Evolutionary conservation across 1,140 invertebrate genomes (phyloP).

Genomic region (Hylaeus volcanicus): DNA sequence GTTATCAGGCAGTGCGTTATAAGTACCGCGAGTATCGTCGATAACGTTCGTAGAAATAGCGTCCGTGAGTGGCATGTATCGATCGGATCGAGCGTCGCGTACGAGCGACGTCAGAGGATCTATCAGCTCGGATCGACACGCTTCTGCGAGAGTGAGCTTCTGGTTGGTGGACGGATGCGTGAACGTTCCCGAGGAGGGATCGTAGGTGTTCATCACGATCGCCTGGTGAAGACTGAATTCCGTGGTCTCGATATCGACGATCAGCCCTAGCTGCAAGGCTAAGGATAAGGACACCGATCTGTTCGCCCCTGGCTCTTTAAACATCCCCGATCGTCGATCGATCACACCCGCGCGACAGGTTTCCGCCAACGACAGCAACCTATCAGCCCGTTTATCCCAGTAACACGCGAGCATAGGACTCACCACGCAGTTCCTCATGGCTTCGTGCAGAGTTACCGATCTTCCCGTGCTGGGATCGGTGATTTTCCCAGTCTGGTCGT

Average conservation of each 20-base stretch:
- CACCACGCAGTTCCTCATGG: constrained; percentile 89
- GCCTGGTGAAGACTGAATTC: constrained; percentile 91
- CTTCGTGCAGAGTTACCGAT: constrained; percentile 91
- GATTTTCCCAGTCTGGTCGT: constrained; percentile 90
- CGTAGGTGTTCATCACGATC: constrained; percentile 90
- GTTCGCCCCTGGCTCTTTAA: constrained; percentile 87
- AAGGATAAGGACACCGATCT: constrained; percentile 85
- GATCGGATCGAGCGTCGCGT: constrained; percentile 86
- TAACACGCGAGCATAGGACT: constrained; percentile 90
- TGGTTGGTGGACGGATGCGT: constrained; percentile 90
- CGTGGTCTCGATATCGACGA: constrained; percentile 91
- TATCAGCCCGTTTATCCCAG: constrained; percentile 87
- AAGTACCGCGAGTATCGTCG: constrained; percentile 86
- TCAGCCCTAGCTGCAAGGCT: constrained; percentile 88
- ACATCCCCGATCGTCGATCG: constrained; percentile 89
- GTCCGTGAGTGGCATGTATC: constrained; percentile 87
- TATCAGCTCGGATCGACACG: constrained; percentile 90
- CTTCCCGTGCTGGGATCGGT: constrained; percentile 88
- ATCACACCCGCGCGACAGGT: constrained; percentile 91
- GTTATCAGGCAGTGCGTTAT: constrained; percentile 79
- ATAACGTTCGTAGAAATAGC: constrained; percentile 88
- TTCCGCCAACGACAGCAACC: constrained; percentile 87
- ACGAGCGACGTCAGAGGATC: constrained; percentile 90
- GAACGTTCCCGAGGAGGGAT: constrained; percentile 86
- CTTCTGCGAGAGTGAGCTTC: constrained; percentile 89